phyloP scores from a whole-genome alignment of 2,888 invertebrate genomes.

The Petrophora chlorosata region DNA sequence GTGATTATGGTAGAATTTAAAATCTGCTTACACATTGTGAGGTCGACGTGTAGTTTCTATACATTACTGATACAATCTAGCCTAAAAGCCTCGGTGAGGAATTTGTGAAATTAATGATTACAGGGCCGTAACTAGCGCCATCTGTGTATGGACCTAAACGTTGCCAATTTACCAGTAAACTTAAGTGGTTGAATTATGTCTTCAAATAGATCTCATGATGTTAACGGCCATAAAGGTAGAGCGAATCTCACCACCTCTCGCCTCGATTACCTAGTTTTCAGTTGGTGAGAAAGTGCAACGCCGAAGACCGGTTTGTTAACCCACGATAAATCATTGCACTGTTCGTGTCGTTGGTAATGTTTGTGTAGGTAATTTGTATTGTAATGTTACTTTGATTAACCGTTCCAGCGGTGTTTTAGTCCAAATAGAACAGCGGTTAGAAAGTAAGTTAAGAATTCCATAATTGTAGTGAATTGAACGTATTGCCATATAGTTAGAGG shows the following conservation, averaged over 20 bases:
- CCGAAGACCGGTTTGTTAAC: neutral
- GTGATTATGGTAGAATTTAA: constrained; percentile 27
- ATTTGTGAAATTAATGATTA: constrained; percentile 9
- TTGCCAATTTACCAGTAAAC: constrained; percentile 22
- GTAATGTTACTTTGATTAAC: constrained; percentile 17
- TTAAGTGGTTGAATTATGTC: constrained; percentile 9
- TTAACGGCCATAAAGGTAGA: constrained; percentile 5
- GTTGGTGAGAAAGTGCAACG: constrained; percentile 8
- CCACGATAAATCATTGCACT: constrained; percentile 17
- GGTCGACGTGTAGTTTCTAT: constrained; percentile 17
- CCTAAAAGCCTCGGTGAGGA: constrained; percentile 8
- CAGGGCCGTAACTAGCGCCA: constrained; percentile 13
- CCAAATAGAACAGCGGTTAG: constrained; percentile 72
- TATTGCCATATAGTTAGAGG: constrained; percentile 78
- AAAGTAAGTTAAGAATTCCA: constrained; percentile 69
- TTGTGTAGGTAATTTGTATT: constrained; percentile 22
- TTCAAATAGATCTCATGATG: constrained; percentile 4
- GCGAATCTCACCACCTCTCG: constrained; percentile 11
- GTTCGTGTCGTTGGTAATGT: constrained; percentile 21
- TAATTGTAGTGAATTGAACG: constrained; percentile 73
- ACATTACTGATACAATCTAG: constrained; percentile 15
- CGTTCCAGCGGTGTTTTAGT: constrained; percentile 58
- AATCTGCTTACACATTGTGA: constrained; percentile 15
- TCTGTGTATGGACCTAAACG: constrained; percentile 14
- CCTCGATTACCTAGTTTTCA: neutral